phyloP scores from a whole-genome alignment of 2,888 invertebrate species.

The Cosmorhoe ocellata region DNA sequence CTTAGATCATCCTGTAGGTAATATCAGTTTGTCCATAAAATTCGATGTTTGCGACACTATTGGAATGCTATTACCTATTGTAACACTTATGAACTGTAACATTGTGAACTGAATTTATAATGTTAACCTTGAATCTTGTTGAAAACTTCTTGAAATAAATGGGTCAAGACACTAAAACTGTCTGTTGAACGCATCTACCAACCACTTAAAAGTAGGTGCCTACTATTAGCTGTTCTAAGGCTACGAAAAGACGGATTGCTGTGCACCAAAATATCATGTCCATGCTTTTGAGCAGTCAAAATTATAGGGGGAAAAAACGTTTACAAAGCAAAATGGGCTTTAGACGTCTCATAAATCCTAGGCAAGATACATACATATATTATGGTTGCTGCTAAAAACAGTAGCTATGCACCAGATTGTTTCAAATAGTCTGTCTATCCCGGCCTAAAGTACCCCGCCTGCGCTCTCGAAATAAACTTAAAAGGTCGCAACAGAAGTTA shows the following conservation, averaged over 20 bases:
- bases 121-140: constrained; percentile 37
- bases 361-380: no score
- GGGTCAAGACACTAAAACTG: constrained; percentile 61
- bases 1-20: no score
- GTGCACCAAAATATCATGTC: not conserved
- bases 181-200: constrained; percentile 49
- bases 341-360: no score
- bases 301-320: no score
- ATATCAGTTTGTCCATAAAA: no score
- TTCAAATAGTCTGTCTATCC: constrained; percentile 4
- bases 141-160: constrained; percentile 51
- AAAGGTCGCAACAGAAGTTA: constrained; percentile 70
- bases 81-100: constrained; percentile 20
- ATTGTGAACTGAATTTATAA: constrained; percentile 23
- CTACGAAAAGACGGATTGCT: not conserved
- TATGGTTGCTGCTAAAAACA: no score
- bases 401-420: not conserved
- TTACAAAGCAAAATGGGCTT: no score
- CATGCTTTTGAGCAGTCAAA: not conserved
- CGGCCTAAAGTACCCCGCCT: constrained; percentile 5
- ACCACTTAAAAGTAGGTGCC: no score
- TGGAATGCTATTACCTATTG: constrained; percentile 11
- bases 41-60: not conserved
- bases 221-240: not conserved
- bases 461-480: constrained; percentile 65